These are phyloP conservation scores for Penaeus japonicus DNA, from an alignment of 1,140 invertebrate genomes.

Conservation along the genomic window DNA sequence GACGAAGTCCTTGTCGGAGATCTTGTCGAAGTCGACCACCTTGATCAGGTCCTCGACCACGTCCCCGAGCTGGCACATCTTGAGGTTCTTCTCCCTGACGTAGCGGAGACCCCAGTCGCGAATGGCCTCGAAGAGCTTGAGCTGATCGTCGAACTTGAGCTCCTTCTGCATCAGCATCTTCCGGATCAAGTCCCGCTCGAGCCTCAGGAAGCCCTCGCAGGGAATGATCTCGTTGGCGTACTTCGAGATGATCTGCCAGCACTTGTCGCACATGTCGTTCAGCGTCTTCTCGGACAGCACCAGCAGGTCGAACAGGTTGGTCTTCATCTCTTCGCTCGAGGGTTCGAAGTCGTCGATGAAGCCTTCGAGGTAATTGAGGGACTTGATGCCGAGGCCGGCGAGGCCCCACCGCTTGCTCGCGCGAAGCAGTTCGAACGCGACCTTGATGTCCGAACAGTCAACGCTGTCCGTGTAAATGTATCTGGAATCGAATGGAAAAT, in stretches of 20 bases:
- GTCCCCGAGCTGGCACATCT: constrained; percentile 22
- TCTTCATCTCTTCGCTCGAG: constrained; percentile 35
- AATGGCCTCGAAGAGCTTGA: constrained; percentile 58
- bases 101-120: constrained; percentile 58
- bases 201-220: constrained; percentile 52
- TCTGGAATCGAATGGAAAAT: constrained; percentile 3
- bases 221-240: constrained; percentile 49
- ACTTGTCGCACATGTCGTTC: constrained; percentile 45
- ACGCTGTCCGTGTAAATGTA: constrained; percentile 59
- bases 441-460: constrained; percentile 45
- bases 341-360: constrained; percentile 55
- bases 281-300: constrained; percentile 47
- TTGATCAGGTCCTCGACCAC: constrained; percentile 56
- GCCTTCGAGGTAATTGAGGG: constrained; percentile 51
- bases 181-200: constrained; percentile 46
- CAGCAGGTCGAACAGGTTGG: constrained; percentile 56
- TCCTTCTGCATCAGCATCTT: constrained; percentile 47
- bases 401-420: constrained; percentile 55
- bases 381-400: constrained; percentile 48
- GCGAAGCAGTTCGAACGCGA: constrained; percentile 53
- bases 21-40: constrained; percentile 53
- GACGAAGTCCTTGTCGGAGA: constrained; percentile 56
- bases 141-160: constrained; percentile 53
- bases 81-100: constrained; percentile 30
- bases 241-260: constrained; percentile 44